Evolutionary conservation across 2,888 invertebrate genomes (phyloP), one percentile per base, ranked within the genome.

Genomic region (Nymphalis c-album): DNA sequence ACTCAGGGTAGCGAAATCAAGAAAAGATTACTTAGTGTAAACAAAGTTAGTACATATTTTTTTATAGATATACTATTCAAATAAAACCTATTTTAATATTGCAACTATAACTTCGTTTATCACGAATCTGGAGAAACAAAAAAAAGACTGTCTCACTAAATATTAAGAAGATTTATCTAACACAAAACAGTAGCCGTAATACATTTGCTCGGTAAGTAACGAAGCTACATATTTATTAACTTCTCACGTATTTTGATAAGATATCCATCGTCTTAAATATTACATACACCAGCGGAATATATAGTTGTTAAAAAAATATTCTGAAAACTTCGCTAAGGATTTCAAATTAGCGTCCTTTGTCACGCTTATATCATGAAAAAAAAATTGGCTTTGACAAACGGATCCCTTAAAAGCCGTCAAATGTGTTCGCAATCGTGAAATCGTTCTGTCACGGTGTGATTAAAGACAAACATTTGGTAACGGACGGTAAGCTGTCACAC

Each of bases 381-480:
- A 66, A 66, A 66, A 66, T 60, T 68, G 61, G 67, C 62, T 17
- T 59, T 26, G 40, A 70, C 64, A 69, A 69, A 67, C 69, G 70
- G 68, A 64, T 69, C 73, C 73, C 74, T 74, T 80, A 77, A 82
- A 78, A 79, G 68, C 80, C 81, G 79, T 84, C 77, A 81, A 84
- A 85, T 85, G 74, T 71, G 74, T 70, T 68, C 65, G 60, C 76
- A 62, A 69, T 71, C 75, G 73, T 76, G 70, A 78, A 78, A 81
- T 79, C 60, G 55, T 50, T 67, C 77, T 75, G 76, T 77, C 77
- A 76, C 76, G 69, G 73, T 62, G 75, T 81, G 80, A 83, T 84
- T 81, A 79, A 83, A 85, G 75, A 76, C 78, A 82, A 85, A 85
- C 81, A 84, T 78, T 81, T 75, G 75, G 53, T 17, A 17, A 51